Base-by-base conservation (phyloP, 2,888 invertebrate genomes). In the Acronicta alni region DNA sequence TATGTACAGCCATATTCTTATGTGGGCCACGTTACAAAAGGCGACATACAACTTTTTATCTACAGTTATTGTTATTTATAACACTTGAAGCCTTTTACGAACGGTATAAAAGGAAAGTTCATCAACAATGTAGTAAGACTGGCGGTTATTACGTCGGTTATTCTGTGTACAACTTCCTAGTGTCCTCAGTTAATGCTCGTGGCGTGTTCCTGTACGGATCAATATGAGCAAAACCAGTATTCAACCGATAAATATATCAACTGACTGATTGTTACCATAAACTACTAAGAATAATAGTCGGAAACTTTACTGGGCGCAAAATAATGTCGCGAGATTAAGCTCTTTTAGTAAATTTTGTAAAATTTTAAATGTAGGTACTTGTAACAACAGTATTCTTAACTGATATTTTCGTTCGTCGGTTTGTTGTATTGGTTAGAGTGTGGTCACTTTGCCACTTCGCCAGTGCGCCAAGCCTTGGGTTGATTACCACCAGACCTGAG, bases 1-100 rank as follows among this genome's bases (percentile, higher is more conserved):
- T 91, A 89, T 88, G 83, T 86, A 85, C 87, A 84, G 82, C 86
- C 83, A 78, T 80, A 84, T 87, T 88, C 85, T 89, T 82, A 90
- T 88, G 83, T 84, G 82, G 81, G 84, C 77, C 84, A 81, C 65
- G 59, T 77, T 75, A 84, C 80, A 85, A 84, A 81, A 81, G 79
- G 71, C 74, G 61, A 75, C 76, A 67, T 74, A 79, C 75, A 76
- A 75, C 72, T 73, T 84, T 35, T 84, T 82, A 82, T 85, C 80
- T 84, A 81, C 81, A 80, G 77, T 81, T 84, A 82, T 80, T 81
- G 77, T 82, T 79, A 80, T 85, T 85, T 84, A 85, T 81, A 83
- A 77, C 74, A 60, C 70, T 75, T 66, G 72, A 72, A 51, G 59
- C 76, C 68, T 72, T 72, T 63, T 72, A 71, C 51, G 69, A 60